Evolutionary conservation across 92 coral and sea anemone genomes (phyloP), one percentile per base, ranked within the genome.

Genomic region (Porites evermanni): DNA sequence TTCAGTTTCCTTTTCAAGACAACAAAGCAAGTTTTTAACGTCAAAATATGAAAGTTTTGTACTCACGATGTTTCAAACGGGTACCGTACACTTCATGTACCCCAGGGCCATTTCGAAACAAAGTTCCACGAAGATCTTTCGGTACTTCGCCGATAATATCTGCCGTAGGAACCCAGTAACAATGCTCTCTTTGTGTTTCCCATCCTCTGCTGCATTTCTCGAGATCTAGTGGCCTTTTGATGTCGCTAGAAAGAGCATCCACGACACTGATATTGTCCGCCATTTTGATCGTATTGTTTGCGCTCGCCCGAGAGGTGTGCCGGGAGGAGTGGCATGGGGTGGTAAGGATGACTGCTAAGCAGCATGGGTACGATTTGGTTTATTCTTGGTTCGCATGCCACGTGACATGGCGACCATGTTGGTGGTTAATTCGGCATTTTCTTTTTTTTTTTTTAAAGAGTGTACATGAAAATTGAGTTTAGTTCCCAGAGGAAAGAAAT

Each of bases 21-120:
- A 54, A 10, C 12, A 54, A 0, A 54, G 60, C 2, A 10, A 29
- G 54, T 71, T 19, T 74, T 53, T 44, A 53, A n/a, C 2, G 29
- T 23, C n/a, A n/a, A 66, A 8, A 54, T 54, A 56, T 56, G 16
- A 8, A 56, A 8, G 17, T 56, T 38, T 56, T 56, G 52, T 60
- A 91, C 98, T 91, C 88, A 94, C 98, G 98, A 53, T 94, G 98
- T 64, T 88, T 91, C 9, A 94, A 83, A 18, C 69, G 60, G 3
- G 88, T 93, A 10, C 98, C 98, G 60, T 94, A 94, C 13, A 94
- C 98, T 74, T 88, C 96, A 51, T 80, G 74, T 1, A 94, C 67
- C 1, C 98, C 98, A 2, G 98, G 98, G 13, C 98, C 98, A 82
- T 94, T 94, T 58, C 98, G 92, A 51, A 94, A 93, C 65, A 94